phyloP scores from a whole-genome alignment of 2,888 invertebrate species.

The Tachina lurida region DNA sequence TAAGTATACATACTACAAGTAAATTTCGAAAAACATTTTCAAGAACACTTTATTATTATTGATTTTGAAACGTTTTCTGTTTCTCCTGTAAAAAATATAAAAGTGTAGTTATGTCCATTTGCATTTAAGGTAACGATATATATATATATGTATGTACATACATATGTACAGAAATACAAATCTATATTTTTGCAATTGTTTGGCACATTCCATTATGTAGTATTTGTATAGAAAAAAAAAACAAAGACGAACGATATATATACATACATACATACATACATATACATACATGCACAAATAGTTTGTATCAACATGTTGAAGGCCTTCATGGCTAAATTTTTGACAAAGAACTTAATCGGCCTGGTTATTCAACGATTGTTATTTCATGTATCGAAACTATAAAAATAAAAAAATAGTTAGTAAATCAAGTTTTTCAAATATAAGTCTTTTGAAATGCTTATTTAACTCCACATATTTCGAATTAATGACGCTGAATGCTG shows the following conservation, averaged over 20 bases:
- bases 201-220: neutral
- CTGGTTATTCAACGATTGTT: slow-evolving; percentile 34
- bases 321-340: slow-evolving; percentile 58
- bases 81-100: too few species aligned
- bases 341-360: slow-evolving; percentile 64
- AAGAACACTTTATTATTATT: too few species aligned
- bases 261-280: neutral
- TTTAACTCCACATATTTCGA: slow-evolving; percentile 21
- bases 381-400: slow-evolving; percentile 26
- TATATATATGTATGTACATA: neutral
- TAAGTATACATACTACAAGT: too few species aligned
- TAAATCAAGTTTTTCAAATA: slow-evolving; percentile 48
- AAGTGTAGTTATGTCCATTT: too few species aligned
- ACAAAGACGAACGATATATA: neutral
- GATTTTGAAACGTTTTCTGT: too few species aligned
- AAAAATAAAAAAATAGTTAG: too few species aligned
- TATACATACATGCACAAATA: neutral
- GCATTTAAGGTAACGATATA: too few species aligned
- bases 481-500: slow-evolving; percentile 52
- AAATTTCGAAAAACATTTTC: too few species aligned
- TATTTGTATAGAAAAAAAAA: neutral
- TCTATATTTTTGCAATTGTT: neutral
- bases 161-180: neutral
- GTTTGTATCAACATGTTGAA: slow-evolving; percentile 28
- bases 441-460: slow-evolving; percentile 50